Evolutionary conservation across 2,113 vertebrate species (phyloP), one percentile per base, ranked within the genome.

Genomic region (Hyperopisus bebe): DNA sequence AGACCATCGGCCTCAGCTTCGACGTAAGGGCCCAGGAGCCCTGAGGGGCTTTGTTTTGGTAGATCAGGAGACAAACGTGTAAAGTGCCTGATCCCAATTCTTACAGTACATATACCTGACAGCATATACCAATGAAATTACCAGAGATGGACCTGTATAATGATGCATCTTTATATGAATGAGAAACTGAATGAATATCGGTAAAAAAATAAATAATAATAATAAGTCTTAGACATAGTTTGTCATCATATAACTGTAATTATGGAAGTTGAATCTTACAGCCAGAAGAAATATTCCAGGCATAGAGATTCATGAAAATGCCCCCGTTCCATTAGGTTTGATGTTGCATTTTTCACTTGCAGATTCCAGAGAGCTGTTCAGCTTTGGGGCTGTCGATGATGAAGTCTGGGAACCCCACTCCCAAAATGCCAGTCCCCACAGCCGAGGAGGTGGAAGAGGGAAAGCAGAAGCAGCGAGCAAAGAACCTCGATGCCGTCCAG

Each of bases 1-100:
- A 99, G 95, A 99, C 98, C 66, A 99, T 99, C 47, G 97, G 98
- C 82, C 92, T 98, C 90, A 97, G 98, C 93, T 99, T 98, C 91
- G 92, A 96, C 62, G 98, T 99, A 95, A 98, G 98, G 89, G 70
- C 5, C 27, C 5, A 0, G 47, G 8, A 48, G 11, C 48, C 39
- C 83, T 21, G 5, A n/a, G 13, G 39, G 15, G 35, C 77, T 42
- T 39, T 42, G 35, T 15, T 19, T 1, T 82, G 35, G 77, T 82
- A 44, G 77, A 39, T 21, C 77, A 21, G 39, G 77, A 44, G 77
- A 8, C 13, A 24, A 82, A 82, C 35, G 1, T 24, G 15, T 82
- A 27, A 70, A 27, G 35, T 80, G 35, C 13, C 4, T 80, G 17
- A 42, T 39, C 5, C 15, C 5, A 35, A 7, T 42, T 19, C 74